Percentiles rank a stretch among this genome's conserved stretches.
Conservation (phyloP, 2,797 vertebrate species). For the Danionella dracula region DNA sequence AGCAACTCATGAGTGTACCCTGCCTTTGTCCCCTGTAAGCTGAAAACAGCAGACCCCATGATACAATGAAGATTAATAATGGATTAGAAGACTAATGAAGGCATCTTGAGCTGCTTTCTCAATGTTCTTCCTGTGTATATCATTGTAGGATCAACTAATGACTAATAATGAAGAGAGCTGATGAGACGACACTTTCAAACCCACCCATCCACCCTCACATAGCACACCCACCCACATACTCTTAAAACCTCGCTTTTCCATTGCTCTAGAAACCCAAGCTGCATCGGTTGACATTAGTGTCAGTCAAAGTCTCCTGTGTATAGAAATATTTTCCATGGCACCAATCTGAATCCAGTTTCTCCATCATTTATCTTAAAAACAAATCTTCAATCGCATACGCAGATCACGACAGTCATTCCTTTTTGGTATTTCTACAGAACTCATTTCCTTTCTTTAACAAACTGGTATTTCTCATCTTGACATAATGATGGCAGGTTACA, state of each 20-base stretch:
- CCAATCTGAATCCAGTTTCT: constrained; percentile 31
- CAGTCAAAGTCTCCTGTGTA: constrained; percentile 55
- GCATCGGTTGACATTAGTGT: constrained; percentile 60
- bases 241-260: constrained; percentile 38
- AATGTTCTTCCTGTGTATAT: constrained; percentile 21
- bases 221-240: constrained; percentile 33
- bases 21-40: no score
- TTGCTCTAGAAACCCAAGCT: constrained; percentile 43
- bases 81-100: no score
- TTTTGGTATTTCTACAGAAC: constrained; percentile 24
- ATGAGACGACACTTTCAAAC: background rate
- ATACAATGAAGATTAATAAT: no score
- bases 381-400: constrained; percentile 18
- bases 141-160: constrained; percentile 31
- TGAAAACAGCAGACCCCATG: no score
- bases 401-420: constrained; percentile 15
- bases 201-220: constrained; percentile 22
- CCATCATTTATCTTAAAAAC: constrained; percentile 26
- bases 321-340: constrained; percentile 62
- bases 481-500: constrained; percentile 25
- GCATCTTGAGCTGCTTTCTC: background rate
- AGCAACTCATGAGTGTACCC: no score
- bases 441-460: constrained; percentile 35
- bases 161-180: constrained; percentile 25
- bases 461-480: constrained; percentile 39